Percentiles rank a stretch among this genome's conserved stretches.
Evolutionary conservation across 2,113 vertebrate genomes (phyloP).

Genomic region (Climacteris rufus): DNA sequence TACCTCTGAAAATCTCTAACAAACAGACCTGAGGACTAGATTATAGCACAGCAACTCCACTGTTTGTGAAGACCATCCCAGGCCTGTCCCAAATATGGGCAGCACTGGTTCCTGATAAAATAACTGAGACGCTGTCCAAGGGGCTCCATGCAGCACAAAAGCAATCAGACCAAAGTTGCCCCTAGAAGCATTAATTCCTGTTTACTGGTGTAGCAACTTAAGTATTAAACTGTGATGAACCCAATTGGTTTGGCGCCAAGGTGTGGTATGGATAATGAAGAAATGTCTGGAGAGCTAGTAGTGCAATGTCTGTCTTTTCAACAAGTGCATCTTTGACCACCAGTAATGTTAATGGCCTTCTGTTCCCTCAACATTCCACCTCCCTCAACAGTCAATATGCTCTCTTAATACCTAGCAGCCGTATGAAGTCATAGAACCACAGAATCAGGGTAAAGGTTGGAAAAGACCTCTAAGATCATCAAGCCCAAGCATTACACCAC

Average conservation of each 20-base stretch:
- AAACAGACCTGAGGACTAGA: background rate
- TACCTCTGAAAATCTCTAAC: background rate
- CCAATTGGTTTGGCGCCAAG: background rate
- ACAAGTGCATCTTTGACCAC: background rate
- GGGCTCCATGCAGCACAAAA: background rate
- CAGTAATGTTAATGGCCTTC: background rate
- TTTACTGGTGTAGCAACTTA: background rate
- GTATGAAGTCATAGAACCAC: background rate
- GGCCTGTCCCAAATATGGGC: background rate
- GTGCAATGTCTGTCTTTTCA: accelerated
- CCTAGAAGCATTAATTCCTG: background rate
- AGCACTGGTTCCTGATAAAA: background rate
- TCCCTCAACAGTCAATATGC: background rate
- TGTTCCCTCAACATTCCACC: background rate
- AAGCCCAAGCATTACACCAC: background rate
- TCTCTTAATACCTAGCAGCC: background rate
- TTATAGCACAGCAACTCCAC: background rate
- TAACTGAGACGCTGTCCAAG: background rate
- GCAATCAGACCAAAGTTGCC: background rate
- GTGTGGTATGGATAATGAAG: background rate
- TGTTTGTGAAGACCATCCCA: background rate
- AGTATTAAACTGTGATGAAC: background rate
- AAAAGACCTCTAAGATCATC: background rate
- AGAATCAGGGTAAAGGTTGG: background rate
- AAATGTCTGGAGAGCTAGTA: background rate